Evolutionary conservation across 2,113 vertebrate genomes (phyloP), one percentile per base, ranked within the genome.

Genomic region (Cnemophilus loriae): DNA sequence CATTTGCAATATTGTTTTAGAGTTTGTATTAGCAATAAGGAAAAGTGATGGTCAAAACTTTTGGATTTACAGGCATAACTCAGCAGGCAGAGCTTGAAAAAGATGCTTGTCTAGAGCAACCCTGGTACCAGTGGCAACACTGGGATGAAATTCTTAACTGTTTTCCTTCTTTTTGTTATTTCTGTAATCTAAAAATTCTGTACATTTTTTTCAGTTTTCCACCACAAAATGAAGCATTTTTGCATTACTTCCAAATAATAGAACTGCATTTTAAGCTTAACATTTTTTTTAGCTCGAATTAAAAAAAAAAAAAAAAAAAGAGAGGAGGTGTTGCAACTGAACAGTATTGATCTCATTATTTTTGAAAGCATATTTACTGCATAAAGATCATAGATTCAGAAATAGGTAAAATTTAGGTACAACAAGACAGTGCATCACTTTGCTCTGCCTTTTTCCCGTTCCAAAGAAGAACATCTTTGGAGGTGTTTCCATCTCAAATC

Each of bases 1-100:
- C 84, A 91, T 52, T 61, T 94, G 22, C 83, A 81, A 57, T 76
- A 30, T 42, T 82, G n/a, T 83, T 97, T 93, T 70, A 60, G 73
- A 81, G 61, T 88, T 95, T 77, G 46, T 67, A 19, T 61, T n/a
- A 67, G n/a, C 63, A 76, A n/a, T 32, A 60, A 60, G 87, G 52
- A 93, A 86, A 76, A 65, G 7, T 9, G 49, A 52, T 37, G 20
- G 35, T n/a, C 39, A 68, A 90, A 85, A 49, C 13, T 88, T 95
- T 65, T 73, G 61, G 61, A 93, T 93, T 87, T 61, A 68, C 69
- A 91, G 60, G n/a, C 60, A 24, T 24, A 44, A 52, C 44, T 56
- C 79, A 59, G 63, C 42, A 79, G 14, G 64, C 39, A 94, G 86
- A 89, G n/a, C 53, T 90, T 50, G 89, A 67, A 67, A 86, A 85